Percentiles rank a stretch among this genome's conserved stretches.
phyloP scores from a whole-genome alignment of 2,888 invertebrate species.

The Xestia sexstrigata region DNA sequence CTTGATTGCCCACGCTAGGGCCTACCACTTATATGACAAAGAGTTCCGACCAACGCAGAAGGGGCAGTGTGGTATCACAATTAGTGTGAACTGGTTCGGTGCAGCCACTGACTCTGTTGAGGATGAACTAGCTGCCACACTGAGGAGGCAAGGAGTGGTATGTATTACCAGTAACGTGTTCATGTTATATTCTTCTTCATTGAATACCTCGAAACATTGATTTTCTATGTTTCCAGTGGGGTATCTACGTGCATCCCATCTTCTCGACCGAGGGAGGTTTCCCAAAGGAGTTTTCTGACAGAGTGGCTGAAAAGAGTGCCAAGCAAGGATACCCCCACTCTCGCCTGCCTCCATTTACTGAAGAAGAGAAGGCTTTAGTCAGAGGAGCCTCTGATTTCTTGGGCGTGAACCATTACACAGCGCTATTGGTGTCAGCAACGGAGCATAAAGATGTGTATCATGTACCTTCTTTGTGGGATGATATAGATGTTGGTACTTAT shows the following conservation, averaged over 20 bases:
- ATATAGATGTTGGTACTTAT: constrained; percentile 67
- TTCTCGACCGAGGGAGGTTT: constrained; percentile 88
- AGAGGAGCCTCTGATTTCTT: constrained; percentile 80
- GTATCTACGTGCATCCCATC: constrained; percentile 87
- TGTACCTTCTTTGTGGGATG: constrained; percentile 74
- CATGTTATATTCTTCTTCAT: background rate
- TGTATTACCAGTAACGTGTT: background rate
- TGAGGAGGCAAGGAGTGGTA: constrained; percentile 66
- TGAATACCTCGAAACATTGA: background rate
- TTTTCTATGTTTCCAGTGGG: constrained; percentile 75
- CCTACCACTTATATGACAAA: constrained; percentile 80
- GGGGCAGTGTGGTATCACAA: constrained; percentile 73
- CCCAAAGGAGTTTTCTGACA: constrained; percentile 85
- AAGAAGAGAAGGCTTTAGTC: constrained; percentile 76
- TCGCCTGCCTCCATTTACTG: constrained; percentile 82
- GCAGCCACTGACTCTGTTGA: constrained; percentile 76
- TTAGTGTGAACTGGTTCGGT: constrained; percentile 70
- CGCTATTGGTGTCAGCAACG: constrained; percentile 73
- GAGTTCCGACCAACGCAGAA: constrained; percentile 74
- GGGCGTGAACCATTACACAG: constrained; percentile 93
- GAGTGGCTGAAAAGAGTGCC: constrained; percentile 82
- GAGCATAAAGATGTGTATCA: constrained; percentile 59
- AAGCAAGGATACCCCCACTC: constrained; percentile 81
- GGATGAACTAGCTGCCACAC: constrained; percentile 80
- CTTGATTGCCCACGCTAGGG: constrained; percentile 89